These are phyloP conservation scores for Chrysolina oricalcia DNA, from an alignment of 2,888 invertebrate genomes.

Conservation along the genomic window DNA sequence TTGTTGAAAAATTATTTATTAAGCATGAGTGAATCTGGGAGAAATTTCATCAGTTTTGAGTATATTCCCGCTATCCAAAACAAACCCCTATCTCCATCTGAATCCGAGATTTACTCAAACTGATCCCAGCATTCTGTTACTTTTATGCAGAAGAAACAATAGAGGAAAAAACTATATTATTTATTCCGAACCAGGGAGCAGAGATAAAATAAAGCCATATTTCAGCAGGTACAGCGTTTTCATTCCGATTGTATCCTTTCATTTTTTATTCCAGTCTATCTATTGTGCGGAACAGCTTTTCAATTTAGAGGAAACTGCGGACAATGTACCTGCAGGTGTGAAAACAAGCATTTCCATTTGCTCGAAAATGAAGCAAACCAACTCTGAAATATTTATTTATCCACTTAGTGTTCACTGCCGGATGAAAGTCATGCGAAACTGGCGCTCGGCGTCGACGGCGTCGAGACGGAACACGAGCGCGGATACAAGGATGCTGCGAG, in stretches of 20 bases:
- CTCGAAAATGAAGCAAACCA: constrained; percentile 62
- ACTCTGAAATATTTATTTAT: constrained; percentile 66
- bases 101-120: background rate
- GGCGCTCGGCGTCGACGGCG: constrained; percentile 35
- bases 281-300: constrained; percentile 53
- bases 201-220: constrained; percentile 43
- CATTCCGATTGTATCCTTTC: constrained; percentile 45
- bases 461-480: constrained; percentile 12
- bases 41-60: too few species aligned
- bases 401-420: constrained; percentile 62
- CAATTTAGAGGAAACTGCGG: constrained; percentile 56
- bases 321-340: constrained; percentile 57
- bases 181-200: constrained; percentile 40
- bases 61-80: background rate
- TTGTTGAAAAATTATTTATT: too few species aligned
- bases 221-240: constrained; percentile 42
- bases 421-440: background rate
- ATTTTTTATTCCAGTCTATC: constrained; percentile 50
- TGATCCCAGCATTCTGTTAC: constrained; percentile 25
- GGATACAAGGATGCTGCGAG: background rate
- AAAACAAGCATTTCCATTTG: constrained; percentile 62
- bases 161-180: constrained; percentile 38
- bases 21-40: too few species aligned
- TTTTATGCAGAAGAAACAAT: constrained; percentile 40
- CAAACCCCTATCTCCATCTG: background rate